A percentile compares a stretch with the other conserved stretches of the same genome.
These are phyloP conservation scores for Danionella dracula DNA, from an alignment of 2,797 vertebrate species.

Conservation along the genomic window DNA sequence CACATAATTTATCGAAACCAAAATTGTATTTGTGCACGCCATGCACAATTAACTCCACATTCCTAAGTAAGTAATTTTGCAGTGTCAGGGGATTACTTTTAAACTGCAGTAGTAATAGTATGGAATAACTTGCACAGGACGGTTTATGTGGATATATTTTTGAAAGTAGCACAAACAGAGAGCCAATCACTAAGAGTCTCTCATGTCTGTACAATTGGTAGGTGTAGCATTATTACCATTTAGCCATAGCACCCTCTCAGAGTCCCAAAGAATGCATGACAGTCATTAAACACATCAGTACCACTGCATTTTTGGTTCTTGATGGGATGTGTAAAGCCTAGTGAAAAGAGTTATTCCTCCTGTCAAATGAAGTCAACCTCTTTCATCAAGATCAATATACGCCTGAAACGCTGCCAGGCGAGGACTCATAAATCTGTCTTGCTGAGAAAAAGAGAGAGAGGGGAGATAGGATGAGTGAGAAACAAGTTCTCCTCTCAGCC, in stretches of 20 bases:
- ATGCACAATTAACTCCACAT: too few relatives aligned
- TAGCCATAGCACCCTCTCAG: neutral
- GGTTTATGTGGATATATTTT: too few relatives aligned
- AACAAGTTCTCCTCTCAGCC: constrained; percentile 38
- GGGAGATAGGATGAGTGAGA: constrained; percentile 18
- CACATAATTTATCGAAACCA: too few relatives aligned
- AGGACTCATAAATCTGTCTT: constrained; percentile 41
- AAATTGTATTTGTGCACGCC: too few relatives aligned
- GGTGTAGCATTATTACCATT: neutral
- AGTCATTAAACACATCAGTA: constrained; percentile 8
- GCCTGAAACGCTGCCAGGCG: constrained; percentile 34
- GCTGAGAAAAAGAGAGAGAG: neutral
- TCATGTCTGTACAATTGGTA: neutral
- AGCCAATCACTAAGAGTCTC: neutral
- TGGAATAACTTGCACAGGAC: too few relatives aligned
- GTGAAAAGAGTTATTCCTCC: constrained; percentile 31
- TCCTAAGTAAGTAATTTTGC: too few relatives aligned
- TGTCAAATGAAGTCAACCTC: constrained; percentile 49
- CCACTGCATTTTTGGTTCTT: neutral
- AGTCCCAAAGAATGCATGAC: constrained; percentile 3
- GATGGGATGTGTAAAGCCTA: constrained; percentile 42
- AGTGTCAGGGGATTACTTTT: too few relatives aligned
- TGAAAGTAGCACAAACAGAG: neutral
- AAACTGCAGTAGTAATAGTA: too few relatives aligned
- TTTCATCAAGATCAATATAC: constrained; percentile 52